phyloP scores from a whole-genome alignment of 2,113 vertebrate genomes.

The Thymallus thymallus region DNA sequence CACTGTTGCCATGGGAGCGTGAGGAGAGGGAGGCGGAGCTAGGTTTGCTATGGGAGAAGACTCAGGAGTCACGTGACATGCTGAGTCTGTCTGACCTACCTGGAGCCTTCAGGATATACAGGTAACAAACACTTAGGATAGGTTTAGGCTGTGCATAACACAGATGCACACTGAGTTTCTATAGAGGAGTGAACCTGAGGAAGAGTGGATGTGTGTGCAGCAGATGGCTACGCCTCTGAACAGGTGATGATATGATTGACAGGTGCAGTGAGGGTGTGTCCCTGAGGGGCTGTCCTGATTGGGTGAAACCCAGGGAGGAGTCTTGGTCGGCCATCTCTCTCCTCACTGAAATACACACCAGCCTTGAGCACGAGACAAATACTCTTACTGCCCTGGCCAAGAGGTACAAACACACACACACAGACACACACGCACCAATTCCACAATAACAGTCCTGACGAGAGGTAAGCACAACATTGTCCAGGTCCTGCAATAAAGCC shows the following conservation, averaged over 20 bases:
- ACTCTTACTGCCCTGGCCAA: no score
- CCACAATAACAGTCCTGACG: not conserved
- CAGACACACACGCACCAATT: not conserved
- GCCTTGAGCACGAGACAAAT: conserved; percentile 56
- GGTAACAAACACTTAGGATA: conserved; percentile 42
- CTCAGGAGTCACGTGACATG: conserved; percentile 58
- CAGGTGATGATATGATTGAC: conserved; percentile 11
- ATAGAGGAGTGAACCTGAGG: no score
- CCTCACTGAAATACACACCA: conserved; percentile 57
- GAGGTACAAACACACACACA: conserved; percentile 31
- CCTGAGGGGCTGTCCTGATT: conserved; percentile 28
- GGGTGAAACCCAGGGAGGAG: conserved; percentile 20
- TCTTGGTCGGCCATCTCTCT: conserved; percentile 64
- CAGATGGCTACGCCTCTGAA: not conserved
- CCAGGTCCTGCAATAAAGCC: no score
- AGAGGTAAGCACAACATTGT: not conserved
- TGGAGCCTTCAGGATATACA: conserved; percentile 72
- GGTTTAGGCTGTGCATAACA: no score
- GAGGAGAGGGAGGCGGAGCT: conserved; percentile 55
- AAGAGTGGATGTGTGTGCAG: no score
- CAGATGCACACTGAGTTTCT: not conserved
- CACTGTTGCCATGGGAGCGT: conserved; percentile 56
- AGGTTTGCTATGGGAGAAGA: conserved; percentile 53
- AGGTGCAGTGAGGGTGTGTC: conserved; percentile 39
- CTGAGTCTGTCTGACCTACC: conserved; percentile 66